A percentile compares a stretch with the other conserved stretches of the same genome.
Conservation (phyloP, 2,113 vertebrate genomes). For the Centropristis striata region DNA sequence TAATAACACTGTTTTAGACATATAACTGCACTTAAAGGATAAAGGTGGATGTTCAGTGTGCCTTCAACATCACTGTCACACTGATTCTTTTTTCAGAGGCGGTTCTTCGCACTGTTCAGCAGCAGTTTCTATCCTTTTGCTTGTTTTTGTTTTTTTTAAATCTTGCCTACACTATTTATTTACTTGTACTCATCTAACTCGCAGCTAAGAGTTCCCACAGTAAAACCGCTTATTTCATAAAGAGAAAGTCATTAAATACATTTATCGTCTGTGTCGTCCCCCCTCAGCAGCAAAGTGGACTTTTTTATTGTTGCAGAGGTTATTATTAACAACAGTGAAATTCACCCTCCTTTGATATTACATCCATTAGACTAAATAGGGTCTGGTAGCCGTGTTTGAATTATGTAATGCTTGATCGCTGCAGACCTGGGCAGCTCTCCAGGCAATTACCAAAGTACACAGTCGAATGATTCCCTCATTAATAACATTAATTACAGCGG, state of each 20-base stretch:
- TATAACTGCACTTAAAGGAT: too few relatives aligned
- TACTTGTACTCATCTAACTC: too few relatives aligned
- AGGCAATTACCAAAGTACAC: conserved; percentile 71
- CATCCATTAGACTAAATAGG: conserved; percentile 56
- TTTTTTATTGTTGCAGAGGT: background rate
- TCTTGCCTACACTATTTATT: too few relatives aligned
- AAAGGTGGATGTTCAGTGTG: too few relatives aligned
- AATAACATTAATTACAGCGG: conserved; percentile 69
- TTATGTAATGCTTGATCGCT: conserved; percentile 74
- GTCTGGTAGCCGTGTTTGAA: conserved; percentile 57
- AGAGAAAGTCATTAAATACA: background rate
- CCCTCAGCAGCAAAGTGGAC: background rate
- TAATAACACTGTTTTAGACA: too few relatives aligned
- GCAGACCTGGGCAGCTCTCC: conserved; percentile 52
- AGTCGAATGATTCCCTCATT: conserved; percentile 67
- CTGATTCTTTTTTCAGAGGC: too few relatives aligned
- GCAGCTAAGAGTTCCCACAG: background rate
- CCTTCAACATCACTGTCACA: too few relatives aligned
- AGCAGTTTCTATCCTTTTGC: too few relatives aligned
- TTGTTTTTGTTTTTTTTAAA: too few relatives aligned
- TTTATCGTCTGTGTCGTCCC: background rate
- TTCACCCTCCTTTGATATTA: conserved; percentile 23
- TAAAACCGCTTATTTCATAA: background rate
- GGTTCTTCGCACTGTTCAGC: too few relatives aligned
- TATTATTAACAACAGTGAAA: conserved; percentile 26